A percentile compares a stretch with the other conserved stretches of the same genome.
These are phyloP conservation scores for Nemoura dubitans DNA, from an alignment of 2,888 invertebrate species.

Conservation along the genomic window DNA sequence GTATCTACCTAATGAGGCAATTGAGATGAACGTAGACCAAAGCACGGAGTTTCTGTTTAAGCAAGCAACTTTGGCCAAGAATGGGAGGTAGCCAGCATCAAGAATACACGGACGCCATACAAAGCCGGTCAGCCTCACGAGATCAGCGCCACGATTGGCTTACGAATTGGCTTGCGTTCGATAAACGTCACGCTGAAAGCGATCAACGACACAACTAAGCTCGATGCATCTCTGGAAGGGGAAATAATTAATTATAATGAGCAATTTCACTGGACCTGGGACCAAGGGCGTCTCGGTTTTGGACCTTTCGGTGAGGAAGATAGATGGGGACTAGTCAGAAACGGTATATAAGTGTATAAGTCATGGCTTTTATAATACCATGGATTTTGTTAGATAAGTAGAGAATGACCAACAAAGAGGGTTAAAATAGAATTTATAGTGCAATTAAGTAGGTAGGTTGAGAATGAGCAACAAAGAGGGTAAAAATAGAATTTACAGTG, in stretches of 20 bases:
- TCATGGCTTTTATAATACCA: too few species aligned
- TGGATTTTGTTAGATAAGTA: too few species aligned
- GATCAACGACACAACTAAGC: constrained; percentile 39
- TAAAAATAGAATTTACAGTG: too few species aligned
- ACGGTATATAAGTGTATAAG: constrained; percentile 55
- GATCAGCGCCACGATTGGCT: constrained; percentile 63
- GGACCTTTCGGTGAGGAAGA: constrained; percentile 70
- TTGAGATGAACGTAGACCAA: too few species aligned
- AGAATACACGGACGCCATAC: constrained; percentile 62
- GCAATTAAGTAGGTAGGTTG: too few species aligned
- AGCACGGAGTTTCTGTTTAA: constrained; percentile 53
- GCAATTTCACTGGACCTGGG: constrained; percentile 69
- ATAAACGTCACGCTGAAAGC: constrained; percentile 66
- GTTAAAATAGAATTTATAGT: too few species aligned
- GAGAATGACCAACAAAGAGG: too few species aligned
- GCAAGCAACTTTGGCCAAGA: constrained; percentile 68
- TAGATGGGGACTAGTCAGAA: too few species aligned
- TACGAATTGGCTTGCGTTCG: constrained; percentile 67
- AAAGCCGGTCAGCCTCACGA: constrained; percentile 63
- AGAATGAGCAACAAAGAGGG: too few species aligned
- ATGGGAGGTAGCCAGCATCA: constrained; percentile 66
- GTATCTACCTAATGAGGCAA: constrained; percentile 52
- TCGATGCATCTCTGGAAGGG: constrained; percentile 51
- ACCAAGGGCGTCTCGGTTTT: constrained; percentile 68
- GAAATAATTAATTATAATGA: constrained; percentile 70